phyloP scores from a whole-genome alignment of 2,888 invertebrate genomes.

The Pandemis corylana region DNA sequence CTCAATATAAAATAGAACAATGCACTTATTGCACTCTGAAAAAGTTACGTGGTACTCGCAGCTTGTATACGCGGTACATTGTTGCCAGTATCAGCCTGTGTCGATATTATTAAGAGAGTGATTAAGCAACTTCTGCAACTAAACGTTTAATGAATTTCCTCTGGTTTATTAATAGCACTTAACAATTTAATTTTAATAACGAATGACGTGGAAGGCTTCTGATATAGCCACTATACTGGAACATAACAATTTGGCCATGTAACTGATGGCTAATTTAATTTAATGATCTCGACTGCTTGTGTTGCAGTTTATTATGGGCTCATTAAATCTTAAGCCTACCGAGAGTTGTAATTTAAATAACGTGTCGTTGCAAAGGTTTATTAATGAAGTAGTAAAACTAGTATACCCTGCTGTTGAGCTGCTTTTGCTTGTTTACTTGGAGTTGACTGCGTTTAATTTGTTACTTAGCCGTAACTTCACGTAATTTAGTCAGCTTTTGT shows the following conservation, averaged over 20 bases:
- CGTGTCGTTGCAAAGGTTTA: background rate
- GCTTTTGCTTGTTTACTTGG: background rate
- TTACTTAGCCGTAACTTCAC: background rate
- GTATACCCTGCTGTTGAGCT: background rate
- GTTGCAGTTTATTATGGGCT: conserved; percentile 22
- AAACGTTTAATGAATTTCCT: conserved; percentile 9
- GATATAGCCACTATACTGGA: background rate
- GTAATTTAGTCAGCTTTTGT: background rate
- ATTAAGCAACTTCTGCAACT: conserved; percentile 22
- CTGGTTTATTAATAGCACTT: conserved; percentile 20
- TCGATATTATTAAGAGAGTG: conserved; percentile 10
- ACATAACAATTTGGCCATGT: conserved; percentile 12
- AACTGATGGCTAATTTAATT: conserved; percentile 26
- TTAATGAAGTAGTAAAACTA: conserved; percentile 8
- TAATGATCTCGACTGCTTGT: conserved; percentile 21
- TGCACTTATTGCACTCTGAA: background rate
- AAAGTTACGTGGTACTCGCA: background rate
- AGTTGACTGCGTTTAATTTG: background rate
- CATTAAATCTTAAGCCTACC: conserved; percentile 11
- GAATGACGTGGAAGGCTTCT: background rate
- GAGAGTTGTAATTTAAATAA: conserved; percentile 2
- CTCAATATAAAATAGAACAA: too few relatives aligned
- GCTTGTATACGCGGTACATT: conserved; percentile 21
- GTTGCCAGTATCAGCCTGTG: conserved; percentile 5
- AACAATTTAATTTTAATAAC: conserved; percentile 36